Evolutionary conservation across 2,113 vertebrate species (phyloP).

Genomic region (Pelvicachromis taeniatus): DNA sequence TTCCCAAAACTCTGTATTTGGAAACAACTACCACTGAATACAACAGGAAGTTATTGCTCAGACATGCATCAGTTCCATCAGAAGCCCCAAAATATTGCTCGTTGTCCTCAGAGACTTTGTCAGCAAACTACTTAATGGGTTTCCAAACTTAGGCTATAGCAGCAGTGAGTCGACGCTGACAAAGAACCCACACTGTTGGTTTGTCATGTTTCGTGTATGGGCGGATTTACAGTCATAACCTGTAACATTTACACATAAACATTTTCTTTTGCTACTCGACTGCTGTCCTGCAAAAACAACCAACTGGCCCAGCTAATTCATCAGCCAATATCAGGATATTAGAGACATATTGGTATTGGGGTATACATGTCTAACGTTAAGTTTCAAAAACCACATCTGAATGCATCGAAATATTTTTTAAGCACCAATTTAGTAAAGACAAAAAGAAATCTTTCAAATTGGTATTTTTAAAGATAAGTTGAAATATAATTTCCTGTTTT

Average conservation of each 20-base stretch:
- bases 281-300: background rate
- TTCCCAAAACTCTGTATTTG: background rate
- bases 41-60: background rate
- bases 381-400: background rate
- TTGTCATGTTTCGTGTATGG: no score
- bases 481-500: background rate
- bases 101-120: background rate
- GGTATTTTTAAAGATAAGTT: background rate
- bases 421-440: background rate
- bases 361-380: background rate
- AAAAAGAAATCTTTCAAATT: background rate
- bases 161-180: background rate
- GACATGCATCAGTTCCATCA: background rate
- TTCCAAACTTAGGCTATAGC: background rate
- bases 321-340: background rate
- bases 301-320: background rate
- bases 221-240: background rate
- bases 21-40: background rate
- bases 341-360: background rate
- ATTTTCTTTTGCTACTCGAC: background rate
- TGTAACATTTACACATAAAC: background rate
- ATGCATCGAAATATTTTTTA: no score
- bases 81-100: no score
- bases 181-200: no score
- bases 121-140: background rate